Conservation (phyloP, 1,140 invertebrate species). For the Mercenaria mercenaria region DNA sequence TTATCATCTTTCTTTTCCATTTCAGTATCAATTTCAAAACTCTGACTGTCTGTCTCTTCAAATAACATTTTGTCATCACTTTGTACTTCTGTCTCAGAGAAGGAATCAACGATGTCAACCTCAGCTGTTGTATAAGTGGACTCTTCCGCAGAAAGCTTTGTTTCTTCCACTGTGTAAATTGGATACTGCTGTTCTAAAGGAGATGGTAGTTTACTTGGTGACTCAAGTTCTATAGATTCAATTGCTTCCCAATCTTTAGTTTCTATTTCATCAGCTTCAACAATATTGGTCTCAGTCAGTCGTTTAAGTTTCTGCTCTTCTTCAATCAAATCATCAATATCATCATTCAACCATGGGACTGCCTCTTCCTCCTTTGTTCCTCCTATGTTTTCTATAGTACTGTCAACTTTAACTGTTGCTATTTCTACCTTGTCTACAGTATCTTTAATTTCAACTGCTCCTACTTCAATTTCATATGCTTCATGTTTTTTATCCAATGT, state of each 20-base stretch:
- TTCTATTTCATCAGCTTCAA: constrained; percentile 13
- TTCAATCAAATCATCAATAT: constrained; percentile 24
- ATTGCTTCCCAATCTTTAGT: constrained; percentile 59
- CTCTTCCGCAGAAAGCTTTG: constrained; percentile 3
- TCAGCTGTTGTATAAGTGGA: neutral
- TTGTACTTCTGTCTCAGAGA: neutral
- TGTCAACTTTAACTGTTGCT: neutral
- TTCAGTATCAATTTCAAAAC: neutral
- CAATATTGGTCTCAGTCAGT: constrained; percentile 12
- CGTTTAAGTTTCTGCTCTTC: constrained; percentile 34
- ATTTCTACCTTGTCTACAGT: neutral
- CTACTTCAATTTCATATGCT: constrained; percentile 16
- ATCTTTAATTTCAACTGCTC: neutral
- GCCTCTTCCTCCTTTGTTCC: constrained; percentile 1
- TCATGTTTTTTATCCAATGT: constrained; percentile 14
- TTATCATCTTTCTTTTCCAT: neutral
- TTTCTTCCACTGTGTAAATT: constrained; percentile 9
- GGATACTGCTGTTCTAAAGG: constrained; percentile 46
- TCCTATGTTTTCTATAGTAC: neutral
- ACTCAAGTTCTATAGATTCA: constrained; percentile 53
- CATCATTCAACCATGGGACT: neutral
- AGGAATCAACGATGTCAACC: neutral
- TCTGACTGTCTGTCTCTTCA: neutral
- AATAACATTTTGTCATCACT: neutral
- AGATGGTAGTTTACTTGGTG: constrained; percentile 34